phyloP scores from a whole-genome alignment of 2,888 invertebrate genomes.

The Morpho helenor region DNA sequence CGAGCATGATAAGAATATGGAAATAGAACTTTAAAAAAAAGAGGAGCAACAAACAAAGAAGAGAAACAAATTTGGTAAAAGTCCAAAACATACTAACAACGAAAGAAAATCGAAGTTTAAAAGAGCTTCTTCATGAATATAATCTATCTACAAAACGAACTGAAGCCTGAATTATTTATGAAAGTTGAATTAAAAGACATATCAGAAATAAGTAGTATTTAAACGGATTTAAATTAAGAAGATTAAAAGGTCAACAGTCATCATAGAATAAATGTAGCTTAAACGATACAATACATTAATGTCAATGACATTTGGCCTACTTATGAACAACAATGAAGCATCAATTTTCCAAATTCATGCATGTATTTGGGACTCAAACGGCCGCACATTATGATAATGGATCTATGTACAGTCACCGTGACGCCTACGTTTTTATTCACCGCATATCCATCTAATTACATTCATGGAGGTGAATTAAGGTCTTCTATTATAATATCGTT shows the following conservation, averaged over 20 bases:
- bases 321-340: slow-evolving; percentile 12
- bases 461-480: slow-evolving; percentile 15
- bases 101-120: no score
- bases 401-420: slow-evolving; percentile 17
- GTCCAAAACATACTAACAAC: no score
- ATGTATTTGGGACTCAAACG: slow-evolving; percentile 18
- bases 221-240: no score
- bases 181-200: no score
- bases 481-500: slow-evolving; percentile 10
- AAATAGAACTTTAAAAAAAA: no score
- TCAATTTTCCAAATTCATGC: slow-evolving; percentile 19
- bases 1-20: no score
- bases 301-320: slow-evolving; percentile 19
- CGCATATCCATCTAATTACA: slow-evolving; percentile 16
- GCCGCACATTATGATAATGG: slow-evolving; percentile 21
- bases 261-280: not conserved
- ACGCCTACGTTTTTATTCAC: slow-evolving; percentile 17
- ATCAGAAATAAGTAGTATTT: no score
- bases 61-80: no score
- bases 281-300: not conserved
- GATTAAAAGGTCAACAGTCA: not conserved
- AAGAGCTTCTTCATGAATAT: no score
- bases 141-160: no score
- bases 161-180: no score
- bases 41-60: no score